Evolutionary conservation across 92 coral and sea anemone species (phyloP).

Genomic region (Phenganax marumi): DNA sequence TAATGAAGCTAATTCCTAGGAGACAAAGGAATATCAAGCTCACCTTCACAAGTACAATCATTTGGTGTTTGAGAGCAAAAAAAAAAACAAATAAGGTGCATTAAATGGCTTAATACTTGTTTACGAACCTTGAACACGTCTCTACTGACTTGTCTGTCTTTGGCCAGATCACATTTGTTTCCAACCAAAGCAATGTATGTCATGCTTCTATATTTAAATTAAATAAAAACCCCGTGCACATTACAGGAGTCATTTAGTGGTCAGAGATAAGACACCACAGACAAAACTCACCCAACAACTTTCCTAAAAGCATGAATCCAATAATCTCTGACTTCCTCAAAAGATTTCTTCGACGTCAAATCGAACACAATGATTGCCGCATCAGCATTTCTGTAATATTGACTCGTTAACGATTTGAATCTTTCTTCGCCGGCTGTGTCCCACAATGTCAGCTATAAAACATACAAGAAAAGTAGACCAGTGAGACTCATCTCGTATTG

Average conservation of each 20-base stretch:
- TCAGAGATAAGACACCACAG: background rate
- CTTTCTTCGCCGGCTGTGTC: conserved; percentile 97
- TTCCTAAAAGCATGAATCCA: conserved; percentile 76
- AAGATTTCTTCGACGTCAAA: conserved; percentile 63
- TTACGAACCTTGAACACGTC: conserved; percentile 64
- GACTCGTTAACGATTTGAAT: conserved; percentile 69
- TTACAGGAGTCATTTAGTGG: background rate
- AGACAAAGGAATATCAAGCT: background rate
- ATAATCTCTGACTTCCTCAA: conserved; percentile 62
- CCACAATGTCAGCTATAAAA: conserved; percentile 80
- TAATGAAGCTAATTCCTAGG: conserved; percentile 68
- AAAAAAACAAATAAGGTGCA: too few relatives aligned
- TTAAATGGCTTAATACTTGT: too few relatives aligned
- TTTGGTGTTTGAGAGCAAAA: too few relatives aligned
- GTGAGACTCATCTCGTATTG: background rate
- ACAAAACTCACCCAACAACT: conserved; percentile 54
- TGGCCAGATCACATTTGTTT: conserved; percentile 72
- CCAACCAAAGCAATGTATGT: conserved; percentile 77
- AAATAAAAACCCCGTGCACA: background rate
- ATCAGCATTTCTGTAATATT: conserved; percentile 81
- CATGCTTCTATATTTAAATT: conserved; percentile 49
- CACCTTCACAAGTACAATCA: too few relatives aligned
- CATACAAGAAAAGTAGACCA: background rate
- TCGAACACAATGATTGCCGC: conserved; percentile 92
- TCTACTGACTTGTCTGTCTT: conserved; percentile 62